phyloP scores from a whole-genome alignment of 2,113 vertebrate species.

The Azemiops feae region DNA sequence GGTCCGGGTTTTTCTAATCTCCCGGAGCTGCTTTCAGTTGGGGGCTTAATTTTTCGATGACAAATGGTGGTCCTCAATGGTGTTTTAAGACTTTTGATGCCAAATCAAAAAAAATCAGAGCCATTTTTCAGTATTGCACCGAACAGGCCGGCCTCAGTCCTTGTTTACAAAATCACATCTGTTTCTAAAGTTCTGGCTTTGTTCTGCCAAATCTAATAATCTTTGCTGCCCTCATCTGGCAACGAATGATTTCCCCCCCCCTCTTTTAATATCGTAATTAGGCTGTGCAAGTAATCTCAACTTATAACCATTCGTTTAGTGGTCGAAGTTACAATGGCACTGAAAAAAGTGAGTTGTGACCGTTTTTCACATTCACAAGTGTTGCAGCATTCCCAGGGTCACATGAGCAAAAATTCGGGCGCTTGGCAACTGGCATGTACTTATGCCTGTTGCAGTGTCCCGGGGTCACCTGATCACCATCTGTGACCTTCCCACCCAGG shows the following conservation, averaged over 20 bases:
- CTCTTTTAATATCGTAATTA: background rate
- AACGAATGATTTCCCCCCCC: fast-evolving
- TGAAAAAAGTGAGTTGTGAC: no score
- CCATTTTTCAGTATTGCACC: background rate
- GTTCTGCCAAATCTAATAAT: background rate
- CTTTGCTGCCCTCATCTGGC: constrained; percentile 10
- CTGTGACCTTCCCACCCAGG: background rate
- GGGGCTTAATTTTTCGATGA: background rate
- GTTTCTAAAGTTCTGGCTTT: background rate
- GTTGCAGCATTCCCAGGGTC: background rate
- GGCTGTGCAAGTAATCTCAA: background rate
- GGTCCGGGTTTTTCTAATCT: background rate
- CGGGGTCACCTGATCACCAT: background rate
- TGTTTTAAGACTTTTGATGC: background rate
- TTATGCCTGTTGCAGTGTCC: background rate
- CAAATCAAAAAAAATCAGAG: background rate
- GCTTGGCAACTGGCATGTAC: background rate
- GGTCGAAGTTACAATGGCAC: background rate
- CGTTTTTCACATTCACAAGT: background rate
- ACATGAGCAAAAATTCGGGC: background rate
- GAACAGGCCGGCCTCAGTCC: fast-evolving
- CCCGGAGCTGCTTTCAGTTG: background rate
- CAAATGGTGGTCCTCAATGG: background rate
- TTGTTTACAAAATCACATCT: background rate
- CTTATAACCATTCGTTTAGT: background rate